These are phyloP conservation scores for Zaprionus gabonicus DNA, from an alignment of 1,140 invertebrate species.

Conservation along the genomic window DNA sequence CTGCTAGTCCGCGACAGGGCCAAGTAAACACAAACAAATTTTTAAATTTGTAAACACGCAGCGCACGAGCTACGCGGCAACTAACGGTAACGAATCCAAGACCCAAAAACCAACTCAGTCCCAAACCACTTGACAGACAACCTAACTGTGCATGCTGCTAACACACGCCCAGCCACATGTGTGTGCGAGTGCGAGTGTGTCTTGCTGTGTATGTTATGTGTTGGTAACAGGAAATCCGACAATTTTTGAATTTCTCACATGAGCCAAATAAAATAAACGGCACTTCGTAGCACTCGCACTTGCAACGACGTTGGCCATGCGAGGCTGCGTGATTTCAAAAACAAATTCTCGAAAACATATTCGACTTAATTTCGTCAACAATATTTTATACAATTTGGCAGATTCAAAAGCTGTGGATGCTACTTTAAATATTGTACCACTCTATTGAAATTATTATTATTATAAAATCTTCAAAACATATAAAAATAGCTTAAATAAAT, in stretches of 20 bases:
- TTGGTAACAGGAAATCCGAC: slow-evolving; percentile 72
- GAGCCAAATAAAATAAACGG: slow-evolving; percentile 67
- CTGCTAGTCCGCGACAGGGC: slow-evolving; percentile 27
- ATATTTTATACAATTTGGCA: neutral
- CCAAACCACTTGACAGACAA: slow-evolving; percentile 64
- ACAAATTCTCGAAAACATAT: neutral
- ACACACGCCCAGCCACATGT: slow-evolving; percentile 53
- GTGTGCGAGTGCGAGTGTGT: slow-evolving; percentile 12
- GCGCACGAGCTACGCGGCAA: slow-evolving; percentile 61
- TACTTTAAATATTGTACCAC: no score
- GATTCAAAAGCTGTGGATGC: no score
- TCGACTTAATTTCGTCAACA: slow-evolving; percentile 2
- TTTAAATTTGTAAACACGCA: slow-evolving; percentile 79
- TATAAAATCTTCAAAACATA: no score
- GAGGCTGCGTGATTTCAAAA: slow-evolving; percentile 13
- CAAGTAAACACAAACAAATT: slow-evolving; percentile 79
- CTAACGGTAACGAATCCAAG: slow-evolving; percentile 66
- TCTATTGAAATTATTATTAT: no score
- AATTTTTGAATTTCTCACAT: slow-evolving; percentile 76
- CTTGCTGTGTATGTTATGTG: slow-evolving; percentile 15
- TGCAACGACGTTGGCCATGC: neutral
- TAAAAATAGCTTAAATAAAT: no score
- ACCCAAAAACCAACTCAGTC: slow-evolving; percentile 40
- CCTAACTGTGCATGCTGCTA: slow-evolving; percentile 38
- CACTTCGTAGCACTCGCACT: neutral